These are phyloP conservation scores for Sorex fumeus DNA, from an alignment of 2,113 vertebrate genomes.

Conservation along the genomic window DNA sequence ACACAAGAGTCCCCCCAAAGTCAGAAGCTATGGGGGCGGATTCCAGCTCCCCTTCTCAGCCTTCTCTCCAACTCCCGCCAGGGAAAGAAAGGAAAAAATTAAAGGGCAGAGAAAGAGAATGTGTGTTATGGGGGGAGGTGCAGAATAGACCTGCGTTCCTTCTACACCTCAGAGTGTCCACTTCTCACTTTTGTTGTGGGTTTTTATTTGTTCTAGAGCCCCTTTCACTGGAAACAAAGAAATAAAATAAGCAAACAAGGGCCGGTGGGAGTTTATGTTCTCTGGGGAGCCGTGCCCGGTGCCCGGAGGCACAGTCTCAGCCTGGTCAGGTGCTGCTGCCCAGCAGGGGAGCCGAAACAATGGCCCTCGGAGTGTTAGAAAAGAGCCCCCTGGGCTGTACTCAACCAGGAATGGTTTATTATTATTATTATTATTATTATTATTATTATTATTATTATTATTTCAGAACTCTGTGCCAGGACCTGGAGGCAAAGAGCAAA, in stretches of 20 bases:
- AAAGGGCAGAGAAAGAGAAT: neutral
- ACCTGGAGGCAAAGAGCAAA: neutral
- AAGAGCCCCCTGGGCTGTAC: neutral
- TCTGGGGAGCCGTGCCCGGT: neutral
- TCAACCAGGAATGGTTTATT: neutral
- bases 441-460: too few species aligned
- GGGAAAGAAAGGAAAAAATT: neutral
- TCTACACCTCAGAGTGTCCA: neutral
- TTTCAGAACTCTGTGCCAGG: neutral
- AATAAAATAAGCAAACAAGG: neutral
- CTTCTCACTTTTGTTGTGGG: neutral
- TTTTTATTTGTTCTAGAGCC: slow-evolving; percentile 12
- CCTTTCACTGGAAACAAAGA: neutral
- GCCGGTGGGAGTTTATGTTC: neutral
- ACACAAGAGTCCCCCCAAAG: neutral
- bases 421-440: too few species aligned
- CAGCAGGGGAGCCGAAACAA: neutral
- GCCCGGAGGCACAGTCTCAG: neutral
- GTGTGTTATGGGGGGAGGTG: neutral
- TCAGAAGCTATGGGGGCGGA: too few species aligned
- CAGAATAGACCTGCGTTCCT: neutral
- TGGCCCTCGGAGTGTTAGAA: neutral
- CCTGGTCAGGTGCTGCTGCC: neutral
- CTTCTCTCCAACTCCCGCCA: neutral
- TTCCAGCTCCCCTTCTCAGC: neutral